Percentiles rank a stretch among this genome's conserved stretches.
phyloP scores from a whole-genome alignment of 1,140 invertebrate genomes.

The Drosophila guanche region DNA sequence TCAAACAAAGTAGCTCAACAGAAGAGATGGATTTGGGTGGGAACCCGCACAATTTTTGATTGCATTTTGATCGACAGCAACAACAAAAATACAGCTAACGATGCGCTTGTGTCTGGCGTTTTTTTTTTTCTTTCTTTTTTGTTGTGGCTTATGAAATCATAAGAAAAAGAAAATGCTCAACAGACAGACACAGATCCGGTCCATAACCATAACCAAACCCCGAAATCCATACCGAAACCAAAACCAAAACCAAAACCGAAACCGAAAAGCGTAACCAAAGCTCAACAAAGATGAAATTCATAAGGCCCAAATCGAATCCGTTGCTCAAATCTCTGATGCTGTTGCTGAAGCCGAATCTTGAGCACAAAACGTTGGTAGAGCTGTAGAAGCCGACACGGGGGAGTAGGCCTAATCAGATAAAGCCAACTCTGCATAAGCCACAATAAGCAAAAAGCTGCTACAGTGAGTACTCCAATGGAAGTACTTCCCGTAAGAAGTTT shows the following conservation, averaged over 20 bases:
- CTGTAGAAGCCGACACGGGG: conserved; percentile 5
- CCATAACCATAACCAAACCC: conserved; percentile 23
- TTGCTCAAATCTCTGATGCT: no score
- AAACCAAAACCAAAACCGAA: conserved; percentile 27
- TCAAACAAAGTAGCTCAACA: conserved; percentile 55
- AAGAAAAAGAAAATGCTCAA: conserved; percentile 42
- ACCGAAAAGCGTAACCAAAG: conserved; percentile 66
- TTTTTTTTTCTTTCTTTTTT: no score
- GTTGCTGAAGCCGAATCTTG: no score
- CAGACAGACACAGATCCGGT: conserved; percentile 9
- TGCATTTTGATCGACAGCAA: conserved; percentile 78
- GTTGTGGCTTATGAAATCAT: conserved; percentile 59
- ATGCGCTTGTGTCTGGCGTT: conserved; percentile 49
- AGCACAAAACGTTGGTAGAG: conserved; percentile 1
- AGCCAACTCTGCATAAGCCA: conserved; percentile 49
- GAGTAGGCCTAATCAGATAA: conserved; percentile 53
- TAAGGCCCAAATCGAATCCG: conserved; percentile 54
- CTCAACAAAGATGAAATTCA: conserved; percentile 56
- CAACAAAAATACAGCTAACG: conserved; percentile 67
- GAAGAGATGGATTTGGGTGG: conserved; percentile 12
- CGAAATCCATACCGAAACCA: conserved; percentile 43
- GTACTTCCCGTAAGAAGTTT: no score
- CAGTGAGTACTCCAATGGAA: conserved; percentile 16
- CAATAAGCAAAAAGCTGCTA: conserved; percentile 27
- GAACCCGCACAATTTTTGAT: conserved; percentile 71